phyloP scores from a whole-genome alignment of 2,888 invertebrate genomes.

The Habroteleia sp. region DNA sequence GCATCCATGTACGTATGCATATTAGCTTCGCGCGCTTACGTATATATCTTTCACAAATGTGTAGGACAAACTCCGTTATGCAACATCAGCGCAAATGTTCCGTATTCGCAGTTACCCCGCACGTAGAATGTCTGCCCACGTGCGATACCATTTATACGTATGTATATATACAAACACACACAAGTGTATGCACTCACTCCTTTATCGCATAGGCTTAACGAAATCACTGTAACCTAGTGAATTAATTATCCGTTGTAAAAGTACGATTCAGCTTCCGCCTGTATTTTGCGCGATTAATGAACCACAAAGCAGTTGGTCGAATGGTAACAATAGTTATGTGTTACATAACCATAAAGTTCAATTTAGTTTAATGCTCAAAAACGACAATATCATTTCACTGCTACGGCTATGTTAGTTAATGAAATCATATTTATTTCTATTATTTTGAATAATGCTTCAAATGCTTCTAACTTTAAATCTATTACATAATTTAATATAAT shows the following conservation, averaged over 20 bases:
- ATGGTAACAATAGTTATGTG: slow-evolving; percentile 30
- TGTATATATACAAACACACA: no score
- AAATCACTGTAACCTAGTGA: slow-evolving; percentile 57
- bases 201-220: slow-evolving; percentile 42
- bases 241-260: slow-evolving; percentile 59
- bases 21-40: slow-evolving; percentile 38
- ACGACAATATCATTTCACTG: no score
- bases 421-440: no score
- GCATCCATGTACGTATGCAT: slow-evolving; percentile 41
- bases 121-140: slow-evolving; percentile 18
- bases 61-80: slow-evolving; percentile 47
- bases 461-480: no score
- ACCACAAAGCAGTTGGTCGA: slow-evolving; percentile 35
- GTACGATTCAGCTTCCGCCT: slow-evolving; percentile 30
- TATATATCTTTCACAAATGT: slow-evolving; percentile 45
- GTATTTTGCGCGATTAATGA: slow-evolving; percentile 48
- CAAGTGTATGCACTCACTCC: slow-evolving; percentile 19
- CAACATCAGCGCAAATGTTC: slow-evolving; percentile 56
- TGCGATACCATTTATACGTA: slow-evolving; percentile 16
- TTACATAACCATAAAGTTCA: no score
- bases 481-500: no score
- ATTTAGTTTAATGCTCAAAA: no score
- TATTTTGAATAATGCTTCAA: no score
- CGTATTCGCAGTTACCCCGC: slow-evolving; percentile 37
- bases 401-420: no score